phyloP scores from a whole-genome alignment of 2,113 vertebrate genomes.

The Motacilla alba region DNA sequence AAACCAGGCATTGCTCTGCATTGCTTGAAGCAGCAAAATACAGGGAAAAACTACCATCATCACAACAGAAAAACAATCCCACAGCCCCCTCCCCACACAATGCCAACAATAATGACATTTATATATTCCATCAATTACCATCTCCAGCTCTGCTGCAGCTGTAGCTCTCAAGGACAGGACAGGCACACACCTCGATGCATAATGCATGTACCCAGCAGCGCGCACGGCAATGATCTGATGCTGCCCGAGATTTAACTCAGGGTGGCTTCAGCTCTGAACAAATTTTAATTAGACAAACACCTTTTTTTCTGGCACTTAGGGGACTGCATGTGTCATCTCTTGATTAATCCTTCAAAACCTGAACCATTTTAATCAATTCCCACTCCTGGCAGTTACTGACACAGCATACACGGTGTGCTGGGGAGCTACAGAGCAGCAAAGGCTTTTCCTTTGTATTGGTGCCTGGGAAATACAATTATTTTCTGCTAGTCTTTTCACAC shows the following conservation, averaged over 20 bases:
- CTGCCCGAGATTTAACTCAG: not conserved
- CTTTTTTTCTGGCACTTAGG: constrained; percentile 33
- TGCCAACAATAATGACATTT: constrained; percentile 46
- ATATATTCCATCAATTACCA: constrained; percentile 54
- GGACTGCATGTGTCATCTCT: constrained; percentile 38
- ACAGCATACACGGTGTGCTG: not conserved
- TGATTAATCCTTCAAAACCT: constrained; percentile 66
- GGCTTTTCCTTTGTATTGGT: not conserved
- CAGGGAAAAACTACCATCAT: not conserved
- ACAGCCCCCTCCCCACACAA: not conserved
- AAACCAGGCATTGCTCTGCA: not conserved
- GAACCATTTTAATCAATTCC: constrained; percentile 46
- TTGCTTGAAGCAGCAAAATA: not conserved
- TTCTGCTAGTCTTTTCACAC: constrained; percentile 18
- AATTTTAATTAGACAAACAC: constrained; percentile 63
- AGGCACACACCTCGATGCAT: not conserved
- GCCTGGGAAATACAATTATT: constrained; percentile 1
- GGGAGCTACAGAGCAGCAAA: not conserved
- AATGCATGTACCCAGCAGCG: constrained; percentile 36
- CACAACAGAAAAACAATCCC: not conserved
- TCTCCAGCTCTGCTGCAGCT: constrained; percentile 44
- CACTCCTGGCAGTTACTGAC: constrained; percentile 17
- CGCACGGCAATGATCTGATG: not conserved
- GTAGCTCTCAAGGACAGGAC: constrained; percentile 53
- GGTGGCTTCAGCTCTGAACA: constrained; percentile 50